Base-by-base conservation (phyloP, 2,888 invertebrate genomes). In the Phaonia tiefii region DNA sequence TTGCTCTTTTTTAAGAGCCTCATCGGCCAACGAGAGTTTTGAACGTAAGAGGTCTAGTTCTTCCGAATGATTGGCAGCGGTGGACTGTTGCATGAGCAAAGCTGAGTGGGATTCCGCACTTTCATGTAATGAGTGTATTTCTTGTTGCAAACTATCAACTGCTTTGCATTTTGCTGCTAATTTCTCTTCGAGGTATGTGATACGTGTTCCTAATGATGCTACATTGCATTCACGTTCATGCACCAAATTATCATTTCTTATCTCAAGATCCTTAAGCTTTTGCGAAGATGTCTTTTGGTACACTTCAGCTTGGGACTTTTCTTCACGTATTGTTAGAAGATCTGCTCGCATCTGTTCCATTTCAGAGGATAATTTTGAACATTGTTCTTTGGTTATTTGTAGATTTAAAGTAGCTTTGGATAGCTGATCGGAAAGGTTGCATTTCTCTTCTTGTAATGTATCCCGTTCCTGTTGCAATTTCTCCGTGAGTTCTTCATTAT, bases 401-500 rank as follows among this genome's bases (percentile, higher is more conserved):
- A 84, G 80, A 2, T 83, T 77, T 7, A 85, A 70, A 1, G 83
- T 75, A 20, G 85, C 60, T 74, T 87, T 86, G 15, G 84, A 83
- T 0, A 87, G 66, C 65, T 87, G 75, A 75, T 86, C 86, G 39
- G 73, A 82, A 0, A 84, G 65, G 10, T 75, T 31, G 0, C 84
- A 79, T 20, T 85, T 87, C 17, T 84, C 86, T 58, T 84, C 84
- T 8, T 71, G 75, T 10, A 85, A 54, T 0, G 77, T 54, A 0
- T 67, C 63, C 10, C 71, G 42, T 17, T 85, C 74, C 1, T 10
- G 7, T 72, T 85, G 75, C 0, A 85, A 67, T 51, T 82, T 83
- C 39, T 84, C 82, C n/a, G 84, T 85, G 1, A 84, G 22, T 20
- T 84, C 80, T 79, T 85, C 82, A 39, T 73, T 82, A 31, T 83